Conservation (phyloP, 2,888 invertebrate species). For the Crocallis elinguaria region DNA sequence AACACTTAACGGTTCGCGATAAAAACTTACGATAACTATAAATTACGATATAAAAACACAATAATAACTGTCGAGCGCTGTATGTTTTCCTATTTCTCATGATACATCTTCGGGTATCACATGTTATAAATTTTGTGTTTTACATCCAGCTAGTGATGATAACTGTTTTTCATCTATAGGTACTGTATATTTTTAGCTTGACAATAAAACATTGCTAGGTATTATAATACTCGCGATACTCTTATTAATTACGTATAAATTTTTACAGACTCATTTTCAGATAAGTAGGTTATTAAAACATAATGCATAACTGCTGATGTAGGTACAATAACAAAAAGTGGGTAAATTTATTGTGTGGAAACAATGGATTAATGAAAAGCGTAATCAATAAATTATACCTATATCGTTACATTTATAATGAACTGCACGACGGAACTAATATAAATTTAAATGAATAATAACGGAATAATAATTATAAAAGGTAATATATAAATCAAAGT, state of each 20-base stretch:
- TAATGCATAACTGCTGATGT: neutral
- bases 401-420: neutral
- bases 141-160: slow-evolving; percentile 22
- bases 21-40: slow-evolving; percentile 22
- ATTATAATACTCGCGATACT: too few species aligned
- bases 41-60: slow-evolving; percentile 14
- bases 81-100: slow-evolving; percentile 17
- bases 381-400: neutral
- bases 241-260: too few species aligned
- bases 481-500: neutral
- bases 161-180: too few species aligned
- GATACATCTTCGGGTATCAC: slow-evolving; percentile 22
- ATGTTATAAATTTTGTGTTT: slow-evolving; percentile 27
- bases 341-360: neutral
- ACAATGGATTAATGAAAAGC: neutral
- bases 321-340: neutral
- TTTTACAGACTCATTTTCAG: too few species aligned
- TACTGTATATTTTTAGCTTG: too few species aligned
- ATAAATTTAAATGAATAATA: slow-evolving; percentile 1
- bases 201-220: too few species aligned
- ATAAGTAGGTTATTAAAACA: too few species aligned
- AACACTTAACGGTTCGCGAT: slow-evolving; percentile 24
- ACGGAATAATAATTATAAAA: neutral
- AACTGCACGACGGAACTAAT: slow-evolving; percentile 12
- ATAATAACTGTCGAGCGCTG: slow-evolving; percentile 13